Base-by-base conservation (phyloP, 2,888 invertebrate genomes). In the Macrophya alboannulata region DNA sequence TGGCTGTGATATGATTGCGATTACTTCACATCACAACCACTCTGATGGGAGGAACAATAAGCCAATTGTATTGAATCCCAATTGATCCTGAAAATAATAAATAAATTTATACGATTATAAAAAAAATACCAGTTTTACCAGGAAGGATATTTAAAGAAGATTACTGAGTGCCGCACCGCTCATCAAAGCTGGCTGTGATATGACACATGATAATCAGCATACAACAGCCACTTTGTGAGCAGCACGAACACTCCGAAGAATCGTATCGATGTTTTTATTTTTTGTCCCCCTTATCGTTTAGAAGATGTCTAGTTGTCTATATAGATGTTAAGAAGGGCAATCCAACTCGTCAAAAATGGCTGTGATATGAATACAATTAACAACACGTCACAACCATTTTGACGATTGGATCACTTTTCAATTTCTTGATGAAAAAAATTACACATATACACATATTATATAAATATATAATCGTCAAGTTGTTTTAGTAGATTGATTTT, bases 101-200 rank as follows among this genome's bases (percentile, higher is more conserved):
- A 62, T 25, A 62, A 3, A 25, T 25, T 9, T 62, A 62, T 0
- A 62, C 10, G 12, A 25, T 62, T 0, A 62, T 12, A 62, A 62
- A 25, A 62, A 0, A 62, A 62, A 71, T 12, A 37, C 37, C 21
- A 40, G 65, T 81, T 81, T 37, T 79, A n/a, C 25, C 55, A 15
- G 31, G 1, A n/a, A 2, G 31, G 4, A 25, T 9, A 85, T 87
- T 84, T 86, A 83, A 86, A 82, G 86, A 79, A 55, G 88, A 71
- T 40, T n/a, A 65, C 86, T 88, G 85, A 89, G 92, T 93, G 94
- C 93, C 94, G 94, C 94, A 94, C 91, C 97, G 98, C 98, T 98
- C 98, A 98, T 98, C 98, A 98, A 98, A 98, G 98, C 98, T 98
- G 98, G 98, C 98, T 98, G 98, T 98, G 98, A 98, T 98, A 98